Evolutionary conservation across 1,140 invertebrate genomes (phyloP).

Genomic region (Drosophila sp.): DNA sequence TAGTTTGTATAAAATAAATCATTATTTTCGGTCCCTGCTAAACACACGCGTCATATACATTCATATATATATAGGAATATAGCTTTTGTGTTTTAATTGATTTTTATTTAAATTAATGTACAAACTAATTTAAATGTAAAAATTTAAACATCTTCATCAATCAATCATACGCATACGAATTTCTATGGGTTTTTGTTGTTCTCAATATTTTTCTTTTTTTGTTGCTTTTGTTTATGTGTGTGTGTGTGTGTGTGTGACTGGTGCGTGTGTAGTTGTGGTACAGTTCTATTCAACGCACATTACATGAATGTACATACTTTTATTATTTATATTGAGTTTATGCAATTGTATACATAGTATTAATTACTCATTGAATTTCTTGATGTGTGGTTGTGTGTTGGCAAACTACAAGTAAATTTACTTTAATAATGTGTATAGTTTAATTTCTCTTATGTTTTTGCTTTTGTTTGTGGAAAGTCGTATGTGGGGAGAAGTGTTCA

Average conservation of each 20-base stretch:
- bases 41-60: conserved; percentile 27
- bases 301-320: conserved; percentile 53
- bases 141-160: conserved; percentile 79
- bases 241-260: conserved; percentile 25
- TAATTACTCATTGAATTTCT: conserved; percentile 50
- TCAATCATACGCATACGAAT: conserved; percentile 69
- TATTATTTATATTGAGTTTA: conserved; percentile 55
- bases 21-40: conserved; percentile 33
- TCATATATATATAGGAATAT: conserved; percentile 30
- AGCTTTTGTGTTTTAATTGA: conserved; percentile 62
- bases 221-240: conserved; percentile 29
- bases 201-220: conserved; percentile 33
- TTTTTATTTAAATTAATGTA: conserved; percentile 83
- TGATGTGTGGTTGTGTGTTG: conserved; percentile 24
- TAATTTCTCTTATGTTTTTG: conserved; percentile 32
- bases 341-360: conserved; percentile 73
- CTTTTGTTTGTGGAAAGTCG: conserved; percentile 31
- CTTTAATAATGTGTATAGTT: conserved; percentile 42
- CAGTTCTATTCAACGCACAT: conserved; percentile 55
- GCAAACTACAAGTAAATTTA: conserved; percentile 52
- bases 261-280: conserved; percentile 43
- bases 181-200: conserved; percentile 69
- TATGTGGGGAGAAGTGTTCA: conserved; percentile 24
- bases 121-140: conserved; percentile 82
- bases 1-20: conserved; percentile 2